Conservation (phyloP, 2,113 vertebrate species). For the Podarcis raffonei region DNA sequence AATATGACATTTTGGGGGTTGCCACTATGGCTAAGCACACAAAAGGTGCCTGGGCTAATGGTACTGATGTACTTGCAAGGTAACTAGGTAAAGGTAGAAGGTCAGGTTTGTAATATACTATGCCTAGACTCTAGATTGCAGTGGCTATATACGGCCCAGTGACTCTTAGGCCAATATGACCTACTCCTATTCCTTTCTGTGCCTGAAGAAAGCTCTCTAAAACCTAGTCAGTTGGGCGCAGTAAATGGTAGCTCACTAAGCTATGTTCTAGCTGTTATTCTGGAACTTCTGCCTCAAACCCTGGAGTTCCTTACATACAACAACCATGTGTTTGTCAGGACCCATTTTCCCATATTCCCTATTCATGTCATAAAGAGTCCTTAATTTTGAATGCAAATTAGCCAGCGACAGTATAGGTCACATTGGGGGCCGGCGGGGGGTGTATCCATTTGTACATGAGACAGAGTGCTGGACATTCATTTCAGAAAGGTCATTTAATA, state of each 20-base stretch:
- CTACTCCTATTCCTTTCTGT: background rate
- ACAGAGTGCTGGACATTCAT: background rate
- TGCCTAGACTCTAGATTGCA: background rate
- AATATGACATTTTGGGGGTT: background rate
- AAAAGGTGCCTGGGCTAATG: background rate
- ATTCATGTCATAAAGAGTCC: background rate
- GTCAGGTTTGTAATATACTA: background rate
- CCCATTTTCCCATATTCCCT: background rate
- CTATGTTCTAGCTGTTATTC: too few species aligned
- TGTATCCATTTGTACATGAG: background rate
- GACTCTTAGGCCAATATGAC: background rate
- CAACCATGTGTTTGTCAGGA: background rate
- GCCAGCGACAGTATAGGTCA: background rate
- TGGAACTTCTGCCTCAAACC: background rate
- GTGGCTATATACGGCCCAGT: too few species aligned
- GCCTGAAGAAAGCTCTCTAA: background rate
- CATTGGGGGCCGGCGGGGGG: background rate
- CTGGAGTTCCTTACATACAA: background rate
- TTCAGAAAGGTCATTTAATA: background rate
- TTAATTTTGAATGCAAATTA: background rate
- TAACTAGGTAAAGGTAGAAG: background rate
- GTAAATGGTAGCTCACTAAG: background rate
- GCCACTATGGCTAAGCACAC: too few species aligned
- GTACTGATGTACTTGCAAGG: background rate
- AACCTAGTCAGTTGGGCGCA: background rate